phyloP scores from a whole-genome alignment of 2,797 vertebrate species.

The Amblyraja radiata region DNA sequence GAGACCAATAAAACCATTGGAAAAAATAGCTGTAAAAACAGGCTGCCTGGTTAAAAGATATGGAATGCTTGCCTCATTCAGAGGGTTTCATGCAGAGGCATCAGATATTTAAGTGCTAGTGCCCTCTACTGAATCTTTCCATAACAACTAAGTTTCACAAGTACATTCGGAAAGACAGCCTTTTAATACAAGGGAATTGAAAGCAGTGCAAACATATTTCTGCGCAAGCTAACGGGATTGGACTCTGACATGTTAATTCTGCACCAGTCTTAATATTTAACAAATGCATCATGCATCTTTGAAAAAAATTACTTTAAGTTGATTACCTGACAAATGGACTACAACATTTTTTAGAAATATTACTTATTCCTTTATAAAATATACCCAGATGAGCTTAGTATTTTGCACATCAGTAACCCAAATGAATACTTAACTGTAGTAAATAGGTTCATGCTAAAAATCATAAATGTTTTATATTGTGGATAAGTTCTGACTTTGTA shows the following conservation, averaged over 20 bases:
- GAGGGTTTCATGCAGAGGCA: neutral
- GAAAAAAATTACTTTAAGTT: neutral
- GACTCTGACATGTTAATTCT: neutral
- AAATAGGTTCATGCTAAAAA: neutral
- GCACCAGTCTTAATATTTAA: neutral
- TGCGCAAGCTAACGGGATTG: neutral
- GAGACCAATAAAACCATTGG: neutral
- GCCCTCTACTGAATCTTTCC: neutral
- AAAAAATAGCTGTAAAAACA: neutral
- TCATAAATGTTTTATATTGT: neutral
- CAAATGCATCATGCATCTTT: neutral
- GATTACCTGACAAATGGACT: neutral
- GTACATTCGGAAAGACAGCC: neutral
- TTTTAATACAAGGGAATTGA: neutral
- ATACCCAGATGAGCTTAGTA: neutral
- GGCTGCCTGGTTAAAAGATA: neutral
- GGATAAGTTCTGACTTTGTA: neutral
- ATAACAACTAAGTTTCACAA: neutral
- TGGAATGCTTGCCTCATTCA: neutral
- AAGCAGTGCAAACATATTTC: neutral
- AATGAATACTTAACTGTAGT: neutral
- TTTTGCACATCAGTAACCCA: neutral
- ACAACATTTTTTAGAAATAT: neutral
- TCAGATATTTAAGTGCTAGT: neutral
- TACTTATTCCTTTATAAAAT: neutral